phyloP scores from a whole-genome alignment of 2,797 vertebrate species.

The Lacerta agilis region DNA sequence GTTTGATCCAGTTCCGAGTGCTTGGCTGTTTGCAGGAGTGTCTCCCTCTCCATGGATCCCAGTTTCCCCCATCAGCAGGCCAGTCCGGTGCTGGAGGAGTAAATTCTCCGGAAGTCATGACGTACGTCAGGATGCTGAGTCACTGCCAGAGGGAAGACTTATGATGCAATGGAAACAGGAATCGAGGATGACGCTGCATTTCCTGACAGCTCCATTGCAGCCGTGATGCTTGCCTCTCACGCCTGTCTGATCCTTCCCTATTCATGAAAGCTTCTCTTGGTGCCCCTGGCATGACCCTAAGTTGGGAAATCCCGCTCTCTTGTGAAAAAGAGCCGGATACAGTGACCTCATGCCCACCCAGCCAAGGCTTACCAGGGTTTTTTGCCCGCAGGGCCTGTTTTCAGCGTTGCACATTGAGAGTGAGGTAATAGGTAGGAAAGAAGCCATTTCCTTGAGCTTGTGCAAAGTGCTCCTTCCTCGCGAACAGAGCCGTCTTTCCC shows the following conservation, averaged over 20 bases:
- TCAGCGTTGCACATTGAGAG: neutral
- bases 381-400: neutral
- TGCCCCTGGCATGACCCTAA: neutral
- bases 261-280: neutral
- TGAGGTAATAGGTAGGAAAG: neutral
- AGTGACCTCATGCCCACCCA: too few relatives aligned
- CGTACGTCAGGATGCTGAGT: neutral
- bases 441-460: neutral
- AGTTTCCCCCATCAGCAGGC: neutral
- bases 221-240: neutral
- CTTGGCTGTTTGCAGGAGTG: neutral
- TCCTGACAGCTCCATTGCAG: neutral
- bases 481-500: too few relatives aligned
- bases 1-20: neutral
- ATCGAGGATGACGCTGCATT: neutral
- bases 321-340: neutral
- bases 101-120: neutral
- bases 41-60: too few relatives aligned
- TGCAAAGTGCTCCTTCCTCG: neutral
- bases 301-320: neutral
- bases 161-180: neutral
- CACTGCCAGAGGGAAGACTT: neutral
- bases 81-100: neutral
- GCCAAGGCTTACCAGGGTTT: neutral
- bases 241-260: neutral